Evolutionary conservation across 92 coral and sea anemone species (phyloP).

Genomic region (Palythoa grandis): DNA sequence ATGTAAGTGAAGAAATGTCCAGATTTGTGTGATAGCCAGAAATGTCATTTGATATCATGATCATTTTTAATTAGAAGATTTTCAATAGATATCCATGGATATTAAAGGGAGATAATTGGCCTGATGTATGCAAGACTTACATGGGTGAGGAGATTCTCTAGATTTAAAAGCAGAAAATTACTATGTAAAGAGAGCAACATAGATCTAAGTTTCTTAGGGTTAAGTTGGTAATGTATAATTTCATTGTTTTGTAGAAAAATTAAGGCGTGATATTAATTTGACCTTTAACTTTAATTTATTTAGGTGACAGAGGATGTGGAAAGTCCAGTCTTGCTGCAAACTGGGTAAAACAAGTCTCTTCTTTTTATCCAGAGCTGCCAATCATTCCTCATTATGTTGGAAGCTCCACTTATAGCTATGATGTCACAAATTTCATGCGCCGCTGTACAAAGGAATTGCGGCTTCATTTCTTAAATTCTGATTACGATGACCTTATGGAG

Average conservation of each 20-base stretch:
- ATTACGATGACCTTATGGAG: conserved; percentile 55
- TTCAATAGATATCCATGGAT: no score
- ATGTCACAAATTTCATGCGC: conserved; percentile 88
- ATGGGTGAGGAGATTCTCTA: no score
- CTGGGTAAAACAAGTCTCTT: conserved; percentile 79
- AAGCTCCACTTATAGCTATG: conserved; percentile 76
- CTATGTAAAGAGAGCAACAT: no score
- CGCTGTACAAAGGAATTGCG: conserved; percentile 96
- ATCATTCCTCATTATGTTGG: conserved; percentile 90
- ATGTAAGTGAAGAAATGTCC: no score
- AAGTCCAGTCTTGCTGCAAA: conserved; percentile 82
- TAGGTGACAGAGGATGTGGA: conserved; percentile 96
- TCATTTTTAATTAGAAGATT: no score
- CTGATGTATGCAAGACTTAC: no score
- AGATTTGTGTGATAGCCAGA: no score
- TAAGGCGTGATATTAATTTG: not conserved
- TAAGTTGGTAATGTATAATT: no score
- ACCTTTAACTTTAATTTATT: not conserved
- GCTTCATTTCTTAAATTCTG: conserved; percentile 75
- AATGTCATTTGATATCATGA: no score
- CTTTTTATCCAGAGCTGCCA: conserved; percentile 74
- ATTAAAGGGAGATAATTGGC: no score
- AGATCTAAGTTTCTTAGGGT: no score
- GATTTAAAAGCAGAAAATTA: no score
- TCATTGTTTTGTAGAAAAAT: not conserved